Percentiles rank a stretch among this genome's conserved stretches.
phyloP scores from a whole-genome alignment of 1,140 invertebrate species.

The Camponotus vicinus region DNA sequence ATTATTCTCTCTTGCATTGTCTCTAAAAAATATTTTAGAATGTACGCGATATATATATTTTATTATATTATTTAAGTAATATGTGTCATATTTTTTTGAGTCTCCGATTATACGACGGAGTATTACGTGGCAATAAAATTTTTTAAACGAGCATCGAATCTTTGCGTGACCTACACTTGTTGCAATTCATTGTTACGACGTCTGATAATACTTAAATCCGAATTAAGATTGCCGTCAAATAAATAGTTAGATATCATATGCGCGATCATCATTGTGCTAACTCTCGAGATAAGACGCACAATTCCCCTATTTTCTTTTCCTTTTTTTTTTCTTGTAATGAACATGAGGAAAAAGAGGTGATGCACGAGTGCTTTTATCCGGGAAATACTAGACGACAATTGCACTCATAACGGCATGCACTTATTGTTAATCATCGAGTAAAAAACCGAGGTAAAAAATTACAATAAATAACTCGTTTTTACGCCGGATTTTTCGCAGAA shows the following conservation, averaged over 20 bases:
- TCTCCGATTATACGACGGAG: background rate
- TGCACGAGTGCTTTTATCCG: background rate
- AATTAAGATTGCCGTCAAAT: background rate
- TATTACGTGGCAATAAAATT: slow-evolving; percentile 8
- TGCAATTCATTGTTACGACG: background rate
- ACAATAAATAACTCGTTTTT: background rate
- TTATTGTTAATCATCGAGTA: background rate
- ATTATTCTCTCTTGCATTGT: background rate
- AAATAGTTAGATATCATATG: background rate
- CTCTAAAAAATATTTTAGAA: background rate
- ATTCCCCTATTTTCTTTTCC: background rate
- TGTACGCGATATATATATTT: background rate
- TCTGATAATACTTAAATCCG: background rate
- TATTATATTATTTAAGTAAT: background rate
- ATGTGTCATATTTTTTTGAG: background rate
- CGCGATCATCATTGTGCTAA: slow-evolving; percentile 23
- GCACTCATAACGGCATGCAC: background rate
- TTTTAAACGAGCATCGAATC: background rate
- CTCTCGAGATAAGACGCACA: background rate
- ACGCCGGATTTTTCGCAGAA: background rate
- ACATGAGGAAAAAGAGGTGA: background rate
- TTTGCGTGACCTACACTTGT: no score
- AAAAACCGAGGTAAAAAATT: background rate
- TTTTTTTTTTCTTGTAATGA: slow-evolving; percentile 8
- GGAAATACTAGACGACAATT: background rate